Evolutionary conservation across 2,113 vertebrate species (phyloP).

Genomic region (Glareola pratincola): DNA sequence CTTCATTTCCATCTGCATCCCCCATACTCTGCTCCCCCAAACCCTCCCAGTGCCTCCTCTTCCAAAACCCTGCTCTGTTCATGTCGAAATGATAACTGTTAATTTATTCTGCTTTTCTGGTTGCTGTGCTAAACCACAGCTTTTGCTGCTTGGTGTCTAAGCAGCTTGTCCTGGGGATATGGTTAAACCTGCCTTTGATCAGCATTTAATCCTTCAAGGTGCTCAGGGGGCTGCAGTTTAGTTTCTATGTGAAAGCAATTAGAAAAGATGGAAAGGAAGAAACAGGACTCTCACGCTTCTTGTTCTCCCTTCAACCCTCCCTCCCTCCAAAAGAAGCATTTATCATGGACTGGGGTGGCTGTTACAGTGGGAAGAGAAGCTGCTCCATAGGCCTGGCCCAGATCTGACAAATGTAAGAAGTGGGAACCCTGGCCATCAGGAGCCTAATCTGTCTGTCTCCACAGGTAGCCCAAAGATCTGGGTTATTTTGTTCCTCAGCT

Average conservation of each 20-base stretch:
- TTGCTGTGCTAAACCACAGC: constrained; percentile 56
- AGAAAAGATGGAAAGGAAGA: constrained; percentile 48
- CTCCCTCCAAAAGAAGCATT: neutral
- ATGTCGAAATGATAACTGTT: constrained; percentile 63
- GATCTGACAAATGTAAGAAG: neutral
- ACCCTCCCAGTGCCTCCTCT: neutral
- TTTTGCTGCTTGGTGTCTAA: constrained; percentile 71
- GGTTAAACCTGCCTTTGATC: constrained; percentile 85
- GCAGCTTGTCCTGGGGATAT: constrained; percentile 78
- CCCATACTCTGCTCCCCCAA: neutral
- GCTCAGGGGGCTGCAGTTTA: constrained; percentile 67
- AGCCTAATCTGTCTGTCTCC: neutral
- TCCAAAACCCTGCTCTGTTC: constrained; percentile 12
- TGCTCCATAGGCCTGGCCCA: neutral
- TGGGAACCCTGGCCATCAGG: neutral
- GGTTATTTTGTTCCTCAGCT: neutral
- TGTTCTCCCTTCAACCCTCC: neutral
- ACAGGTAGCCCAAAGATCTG: neutral
- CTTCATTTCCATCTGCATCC: neutral
- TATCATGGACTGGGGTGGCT: neutral
- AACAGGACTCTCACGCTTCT: neutral
- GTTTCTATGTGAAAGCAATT: constrained; percentile 66
- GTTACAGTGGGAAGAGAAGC: neutral
- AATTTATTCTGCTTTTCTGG: constrained; percentile 71
- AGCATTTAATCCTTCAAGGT: constrained; percentile 79